Conservation (phyloP, 2,113 vertebrate species). For the Sander vitreus region DNA sequence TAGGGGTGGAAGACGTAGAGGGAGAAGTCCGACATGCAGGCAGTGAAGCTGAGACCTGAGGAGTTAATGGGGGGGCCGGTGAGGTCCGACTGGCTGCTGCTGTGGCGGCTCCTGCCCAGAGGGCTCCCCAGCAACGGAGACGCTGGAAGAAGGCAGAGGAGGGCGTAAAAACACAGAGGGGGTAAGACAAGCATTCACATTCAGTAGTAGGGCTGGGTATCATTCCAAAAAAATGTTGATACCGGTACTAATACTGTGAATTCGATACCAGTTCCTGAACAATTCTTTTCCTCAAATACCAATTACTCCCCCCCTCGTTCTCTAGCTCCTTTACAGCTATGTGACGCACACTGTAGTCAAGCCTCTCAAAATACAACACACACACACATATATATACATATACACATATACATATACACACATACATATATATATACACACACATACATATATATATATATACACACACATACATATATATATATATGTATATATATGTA, state of each 20-base stretch:
- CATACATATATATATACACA: no score
- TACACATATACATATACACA: background rate
- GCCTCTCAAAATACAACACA: no score
- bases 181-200: background rate
- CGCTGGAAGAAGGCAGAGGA: slow-evolving; percentile 76
- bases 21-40: slow-evolving; percentile 99
- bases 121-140: slow-evolving; percentile 92
- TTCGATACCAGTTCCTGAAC: no score
- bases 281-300: no score
- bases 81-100: slow-evolving; percentile 97
- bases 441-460: background rate
- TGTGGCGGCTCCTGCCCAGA: slow-evolving; percentile 93
- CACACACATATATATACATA: background rate
- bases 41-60: slow-evolving; percentile 97
- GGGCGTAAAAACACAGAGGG: background rate
- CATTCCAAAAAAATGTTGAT: no score
- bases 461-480: background rate
- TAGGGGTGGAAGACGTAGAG: slow-evolving; percentile 98
- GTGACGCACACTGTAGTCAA: no score
- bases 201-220: no score
- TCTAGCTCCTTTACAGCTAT: no score
- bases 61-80: slow-evolving; percentile 90
- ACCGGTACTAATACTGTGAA: no score
- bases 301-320: no score
- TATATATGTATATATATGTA: no score